Conservation (phyloP, 2,797 vertebrate species). For the Galaxias olidus region DNA sequence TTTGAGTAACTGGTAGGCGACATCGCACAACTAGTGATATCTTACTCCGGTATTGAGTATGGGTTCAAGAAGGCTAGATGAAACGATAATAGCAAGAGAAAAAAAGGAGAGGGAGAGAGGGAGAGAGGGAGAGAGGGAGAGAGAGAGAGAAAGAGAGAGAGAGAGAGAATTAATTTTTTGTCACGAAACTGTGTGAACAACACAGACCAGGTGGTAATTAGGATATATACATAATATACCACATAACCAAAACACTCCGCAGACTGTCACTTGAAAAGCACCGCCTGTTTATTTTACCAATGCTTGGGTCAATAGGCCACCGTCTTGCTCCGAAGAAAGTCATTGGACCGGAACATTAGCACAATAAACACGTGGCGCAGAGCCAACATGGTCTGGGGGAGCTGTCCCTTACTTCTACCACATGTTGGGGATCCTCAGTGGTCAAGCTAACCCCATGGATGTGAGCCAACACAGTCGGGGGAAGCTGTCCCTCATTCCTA, state of each 20-base stretch:
- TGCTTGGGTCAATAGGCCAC: background rate
- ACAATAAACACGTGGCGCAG: background rate
- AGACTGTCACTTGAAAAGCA: background rate
- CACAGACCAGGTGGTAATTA: no score
- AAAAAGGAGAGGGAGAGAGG: no score
- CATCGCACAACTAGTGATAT: no score
- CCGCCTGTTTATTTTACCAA: background rate
- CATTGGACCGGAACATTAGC: background rate
- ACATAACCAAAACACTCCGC: background rate
- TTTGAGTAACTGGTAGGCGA: no score
- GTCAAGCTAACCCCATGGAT: background rate
- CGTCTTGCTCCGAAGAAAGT: slow-evolving; percentile 1
- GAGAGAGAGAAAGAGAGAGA: no score
- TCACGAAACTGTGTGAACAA: background rate
- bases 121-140: no score
- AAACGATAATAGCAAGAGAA: no score
- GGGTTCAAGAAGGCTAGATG: no score
- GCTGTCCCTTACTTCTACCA: background rate
- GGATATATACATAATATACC: background rate
- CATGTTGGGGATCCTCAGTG: background rate
- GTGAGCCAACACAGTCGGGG: no score
- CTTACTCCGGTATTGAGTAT: no score
- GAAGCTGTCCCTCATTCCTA: background rate
- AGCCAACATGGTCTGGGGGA: background rate
- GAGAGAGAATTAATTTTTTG: no score